Evolutionary conservation across 2,888 invertebrate species (phyloP), one percentile per base, ranked within the genome.

Genomic region (Aradus depressus): DNA sequence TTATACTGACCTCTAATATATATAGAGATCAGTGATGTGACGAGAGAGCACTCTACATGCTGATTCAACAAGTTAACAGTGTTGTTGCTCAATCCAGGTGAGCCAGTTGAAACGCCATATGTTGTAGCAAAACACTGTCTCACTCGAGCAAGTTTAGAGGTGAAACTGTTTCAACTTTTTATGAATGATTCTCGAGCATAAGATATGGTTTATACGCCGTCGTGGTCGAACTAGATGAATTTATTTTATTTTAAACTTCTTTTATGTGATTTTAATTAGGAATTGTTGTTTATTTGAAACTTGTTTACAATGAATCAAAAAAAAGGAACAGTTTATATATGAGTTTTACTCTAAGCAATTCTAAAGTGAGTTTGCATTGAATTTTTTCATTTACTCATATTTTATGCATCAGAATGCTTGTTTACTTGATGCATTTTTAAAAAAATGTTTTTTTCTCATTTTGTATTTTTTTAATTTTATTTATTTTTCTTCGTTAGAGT

Each of bases 71-170:
- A 31, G 31, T 25, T 28, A 22, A n/a, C n/a, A n/a, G 4, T 19
- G 1, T 39, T 49, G 49, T 49, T 49, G 49, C 49, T 39, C 32
- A 49, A 49, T 32, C 19, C 41, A 47, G 42, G 38, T 43, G 47
- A 23, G 28, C 41, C 32, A 16, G 31, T 18, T 44, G 32, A 45
- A 55, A 52, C 55, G 55, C 55, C 55, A 55, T 55, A 55, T 55
- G 55, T 55, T 55, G 50, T 23, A 55, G 47, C 45, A 35, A 47
- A 47, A 47, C 47, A 47, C n/a, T 23, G 25, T 26, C 18, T 14
- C n/a, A n/a, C n/a, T 25, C 32, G 37, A 25, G 8, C n/a, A 38
- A 26, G 35, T 47, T n/a, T 47, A 34, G 19, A 38, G 47, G 37
- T 47, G 47, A 37, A 25, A 35, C 21, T 47, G 25, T 47, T n/a